phyloP scores from a whole-genome alignment of 1,140 invertebrate species.

The Neodiprion lecontei region DNA sequence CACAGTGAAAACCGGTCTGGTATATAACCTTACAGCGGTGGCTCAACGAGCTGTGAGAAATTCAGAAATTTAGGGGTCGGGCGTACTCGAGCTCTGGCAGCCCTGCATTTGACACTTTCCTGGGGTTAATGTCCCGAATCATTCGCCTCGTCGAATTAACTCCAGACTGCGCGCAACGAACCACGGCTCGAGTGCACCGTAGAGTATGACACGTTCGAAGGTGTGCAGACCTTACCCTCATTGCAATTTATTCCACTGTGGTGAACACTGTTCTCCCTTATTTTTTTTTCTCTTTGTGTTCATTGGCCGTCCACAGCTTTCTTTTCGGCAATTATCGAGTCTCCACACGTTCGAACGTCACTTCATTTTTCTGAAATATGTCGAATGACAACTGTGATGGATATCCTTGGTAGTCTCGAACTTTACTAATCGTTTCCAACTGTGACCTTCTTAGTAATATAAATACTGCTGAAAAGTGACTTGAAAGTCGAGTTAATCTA shows the following conservation, averaged over 20 bases:
- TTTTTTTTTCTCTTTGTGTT: background rate
- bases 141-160: conserved; percentile 7
- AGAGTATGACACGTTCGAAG: background rate
- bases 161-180: background rate
- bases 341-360: no score
- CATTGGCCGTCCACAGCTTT: no score
- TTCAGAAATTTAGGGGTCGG: background rate
- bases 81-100: background rate
- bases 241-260: background rate
- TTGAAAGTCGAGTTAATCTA: no score
- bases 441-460: no score
- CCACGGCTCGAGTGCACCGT: background rate
- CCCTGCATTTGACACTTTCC: conserved; percentile 5
- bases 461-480: no score
- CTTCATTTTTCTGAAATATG: no score
- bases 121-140: background rate
- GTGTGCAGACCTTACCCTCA: background rate
- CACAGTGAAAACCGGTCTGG: background rate
- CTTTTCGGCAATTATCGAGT: no score
- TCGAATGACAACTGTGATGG: no score
- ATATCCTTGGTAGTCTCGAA: no score
- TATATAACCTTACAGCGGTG: background rate
- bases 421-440: no score
- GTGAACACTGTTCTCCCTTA: background rate
- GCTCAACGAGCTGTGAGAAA: conserved; percentile 2